Percentiles rank a stretch among this genome's conserved stretches.
These are phyloP conservation scores for Agelastica alni DNA, from an alignment of 2,888 invertebrate genomes.

Conservation along the genomic window DNA sequence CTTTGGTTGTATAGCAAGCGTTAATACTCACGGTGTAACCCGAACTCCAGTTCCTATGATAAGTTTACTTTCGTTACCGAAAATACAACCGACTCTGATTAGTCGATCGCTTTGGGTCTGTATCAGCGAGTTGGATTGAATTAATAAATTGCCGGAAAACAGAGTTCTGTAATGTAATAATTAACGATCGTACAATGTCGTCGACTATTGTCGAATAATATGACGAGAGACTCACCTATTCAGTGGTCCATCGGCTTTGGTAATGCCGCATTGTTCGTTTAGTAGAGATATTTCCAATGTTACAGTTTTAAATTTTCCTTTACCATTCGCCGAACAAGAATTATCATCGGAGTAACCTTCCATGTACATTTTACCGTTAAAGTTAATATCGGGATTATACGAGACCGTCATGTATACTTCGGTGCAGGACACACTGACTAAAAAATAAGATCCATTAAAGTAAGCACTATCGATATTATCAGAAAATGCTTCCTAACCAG, in stretches of 20 bases:
- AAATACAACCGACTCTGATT: slow-evolving; percentile 79
- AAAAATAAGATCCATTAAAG: too few species aligned
- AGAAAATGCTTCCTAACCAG: too few species aligned
- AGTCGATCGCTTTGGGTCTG: slow-evolving; percentile 84
- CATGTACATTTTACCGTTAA: slow-evolving; percentile 78
- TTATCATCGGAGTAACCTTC: slow-evolving; percentile 71
- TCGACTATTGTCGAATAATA: too few species aligned
- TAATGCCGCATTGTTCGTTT: slow-evolving; percentile 62
- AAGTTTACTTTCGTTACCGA: slow-evolving; percentile 59
- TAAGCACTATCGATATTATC: too few species aligned
- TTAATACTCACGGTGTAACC: slow-evolving; percentile 62
- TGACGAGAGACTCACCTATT: slow-evolving; percentile 60
- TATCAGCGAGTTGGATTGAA: slow-evolving; percentile 83
- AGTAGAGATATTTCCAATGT: slow-evolving; percentile 65
- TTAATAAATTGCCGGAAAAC: slow-evolving; percentile 74
- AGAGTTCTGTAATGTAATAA: slow-evolving; percentile 74
- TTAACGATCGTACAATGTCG: too few species aligned
- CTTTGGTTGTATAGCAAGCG: too few species aligned
- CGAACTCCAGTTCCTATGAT: slow-evolving; percentile 63
- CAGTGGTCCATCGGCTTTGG: slow-evolving; percentile 60
- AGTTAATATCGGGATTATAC: slow-evolving; percentile 65
- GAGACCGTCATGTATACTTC: slow-evolving; percentile 70
- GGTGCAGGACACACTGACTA: slow-evolving; percentile 81
- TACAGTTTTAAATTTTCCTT: slow-evolving; percentile 57
- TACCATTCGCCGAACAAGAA: slow-evolving; percentile 67